Evolutionary conservation across 2,888 invertebrate species (phyloP).

Genomic region (Drosophila nr. perissopoda): DNA sequence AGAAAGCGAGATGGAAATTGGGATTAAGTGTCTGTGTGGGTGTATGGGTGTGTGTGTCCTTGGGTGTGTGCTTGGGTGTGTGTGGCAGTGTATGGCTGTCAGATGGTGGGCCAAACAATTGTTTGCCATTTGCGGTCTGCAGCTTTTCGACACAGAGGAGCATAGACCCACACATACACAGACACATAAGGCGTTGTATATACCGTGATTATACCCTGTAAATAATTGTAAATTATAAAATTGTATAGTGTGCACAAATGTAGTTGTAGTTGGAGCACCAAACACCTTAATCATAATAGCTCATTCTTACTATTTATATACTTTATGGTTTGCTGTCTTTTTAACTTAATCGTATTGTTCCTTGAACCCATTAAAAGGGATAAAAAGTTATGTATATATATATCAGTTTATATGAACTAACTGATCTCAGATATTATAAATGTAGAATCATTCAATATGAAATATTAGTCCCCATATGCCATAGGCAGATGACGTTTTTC

Average conservation of each 20-base stretch:
- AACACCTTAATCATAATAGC: neutral
- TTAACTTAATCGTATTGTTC: neutral
- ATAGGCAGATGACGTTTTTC: neutral
- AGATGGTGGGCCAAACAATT: conserved; percentile 15
- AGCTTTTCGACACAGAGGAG: conserved; percentile 16
- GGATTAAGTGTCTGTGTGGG: conserved; percentile 39
- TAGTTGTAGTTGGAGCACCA: neutral
- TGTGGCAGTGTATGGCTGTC: conserved; percentile 6
- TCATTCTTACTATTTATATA: neutral
- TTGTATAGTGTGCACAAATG: neutral
- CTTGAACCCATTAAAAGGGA: neutral
- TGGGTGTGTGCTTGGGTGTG: conserved; percentile 16
- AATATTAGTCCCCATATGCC: neutral
- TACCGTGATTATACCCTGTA: conserved; percentile 21
- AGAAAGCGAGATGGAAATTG: neutral
- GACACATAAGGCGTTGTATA: neutral
- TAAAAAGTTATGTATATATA: neutral
- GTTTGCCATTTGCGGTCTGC: conserved; percentile 49
- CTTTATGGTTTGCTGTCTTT: neutral
- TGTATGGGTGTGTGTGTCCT: conserved; percentile 11
- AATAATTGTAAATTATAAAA: neutral
- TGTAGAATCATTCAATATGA: neutral
- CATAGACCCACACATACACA: neutral
- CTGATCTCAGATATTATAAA: neutral
- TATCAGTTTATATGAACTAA: neutral